Conservation (phyloP, 1,140 invertebrate genomes). For the Leptinotarsa texana region DNA sequence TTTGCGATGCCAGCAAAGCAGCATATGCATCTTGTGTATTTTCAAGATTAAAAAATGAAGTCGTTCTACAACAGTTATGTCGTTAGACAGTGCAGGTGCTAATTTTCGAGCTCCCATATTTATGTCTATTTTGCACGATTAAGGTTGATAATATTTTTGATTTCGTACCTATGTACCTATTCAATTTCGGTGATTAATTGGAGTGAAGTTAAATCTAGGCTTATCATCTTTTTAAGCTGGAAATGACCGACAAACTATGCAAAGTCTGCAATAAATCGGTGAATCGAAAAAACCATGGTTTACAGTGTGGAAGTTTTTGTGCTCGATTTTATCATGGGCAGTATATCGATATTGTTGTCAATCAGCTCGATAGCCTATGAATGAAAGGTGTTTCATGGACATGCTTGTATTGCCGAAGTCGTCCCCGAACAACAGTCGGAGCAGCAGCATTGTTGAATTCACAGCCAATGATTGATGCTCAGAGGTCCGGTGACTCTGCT, state of each 20-base stretch:
- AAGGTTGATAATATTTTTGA: no score
- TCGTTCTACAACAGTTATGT: no score
- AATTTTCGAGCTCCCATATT: no score
- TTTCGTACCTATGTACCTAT: not conserved
- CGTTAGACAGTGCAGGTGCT: no score
- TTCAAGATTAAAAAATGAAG: no score
- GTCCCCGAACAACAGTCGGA: slow-evolving; percentile 1
- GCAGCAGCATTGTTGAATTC: not conserved
- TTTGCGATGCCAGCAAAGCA: no score
- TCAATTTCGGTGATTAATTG: not conserved
- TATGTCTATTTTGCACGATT: no score
- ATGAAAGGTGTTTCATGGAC: not conserved
- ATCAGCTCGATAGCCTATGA: not conserved
- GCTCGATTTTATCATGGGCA: not conserved
- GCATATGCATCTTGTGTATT: no score
- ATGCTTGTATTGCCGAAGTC: not conserved
- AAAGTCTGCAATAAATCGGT: not conserved
- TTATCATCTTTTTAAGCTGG: not conserved
- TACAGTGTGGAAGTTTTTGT: not conserved
- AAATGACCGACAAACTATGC: not conserved
- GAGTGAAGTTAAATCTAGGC: not conserved
- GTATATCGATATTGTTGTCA: not conserved
- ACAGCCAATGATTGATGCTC: not conserved
- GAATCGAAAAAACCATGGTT: not conserved
- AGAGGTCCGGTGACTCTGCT: not conserved